These are phyloP conservation scores for Zapornia atra DNA, from an alignment of 2,113 vertebrate genomes.

Conservation along the genomic window DNA sequence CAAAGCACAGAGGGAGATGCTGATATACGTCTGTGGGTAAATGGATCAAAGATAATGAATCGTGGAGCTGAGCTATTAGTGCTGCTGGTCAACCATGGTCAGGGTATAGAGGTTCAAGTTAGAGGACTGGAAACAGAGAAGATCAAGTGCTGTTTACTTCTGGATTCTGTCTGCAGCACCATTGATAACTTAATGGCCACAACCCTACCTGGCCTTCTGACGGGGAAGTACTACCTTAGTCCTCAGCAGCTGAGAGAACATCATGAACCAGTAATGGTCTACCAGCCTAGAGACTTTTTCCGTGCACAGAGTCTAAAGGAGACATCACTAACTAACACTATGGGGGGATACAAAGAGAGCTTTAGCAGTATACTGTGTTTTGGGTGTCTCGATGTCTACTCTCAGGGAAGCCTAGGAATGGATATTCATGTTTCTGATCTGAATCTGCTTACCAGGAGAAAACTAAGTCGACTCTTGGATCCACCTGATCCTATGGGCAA, in stretches of 20 bases:
- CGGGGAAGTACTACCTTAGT: conserved; percentile 93
- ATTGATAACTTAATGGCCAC: conserved; percentile 91
- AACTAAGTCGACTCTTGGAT: conserved; percentile 93
- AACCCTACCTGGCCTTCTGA: conserved; percentile 91
- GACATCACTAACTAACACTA: conserved; percentile 91
- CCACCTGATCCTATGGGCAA: conserved; percentile 95
- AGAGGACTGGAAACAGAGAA: conserved; percentile 88
- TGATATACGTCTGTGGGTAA: conserved; percentile 92
- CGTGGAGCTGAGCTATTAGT: conserved; percentile 89
- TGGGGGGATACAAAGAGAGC: conserved; percentile 96
- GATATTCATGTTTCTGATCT: conserved; percentile 90
- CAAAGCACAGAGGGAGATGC: conserved; percentile 88
- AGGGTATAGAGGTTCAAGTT: conserved; percentile 94
- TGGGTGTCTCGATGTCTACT: conserved; percentile 91
- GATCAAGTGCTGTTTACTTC: conserved; percentile 88
- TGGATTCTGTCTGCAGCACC: conserved; percentile 93
- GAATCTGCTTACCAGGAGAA: conserved; percentile 86
- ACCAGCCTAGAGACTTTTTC: conserved; percentile 97
- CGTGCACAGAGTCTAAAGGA: conserved; percentile 90
- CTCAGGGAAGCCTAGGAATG: conserved; percentile 87
- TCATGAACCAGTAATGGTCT: conserved; percentile 94
- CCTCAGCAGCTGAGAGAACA: conserved; percentile 95
- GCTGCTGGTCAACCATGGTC: conserved; percentile 95
- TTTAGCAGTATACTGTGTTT: conserved; percentile 94
- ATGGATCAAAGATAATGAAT: conserved; percentile 89